Evolutionary conservation across 2,113 vertebrate genomes (phyloP).

Genomic region (Carassius gibelio): DNA sequence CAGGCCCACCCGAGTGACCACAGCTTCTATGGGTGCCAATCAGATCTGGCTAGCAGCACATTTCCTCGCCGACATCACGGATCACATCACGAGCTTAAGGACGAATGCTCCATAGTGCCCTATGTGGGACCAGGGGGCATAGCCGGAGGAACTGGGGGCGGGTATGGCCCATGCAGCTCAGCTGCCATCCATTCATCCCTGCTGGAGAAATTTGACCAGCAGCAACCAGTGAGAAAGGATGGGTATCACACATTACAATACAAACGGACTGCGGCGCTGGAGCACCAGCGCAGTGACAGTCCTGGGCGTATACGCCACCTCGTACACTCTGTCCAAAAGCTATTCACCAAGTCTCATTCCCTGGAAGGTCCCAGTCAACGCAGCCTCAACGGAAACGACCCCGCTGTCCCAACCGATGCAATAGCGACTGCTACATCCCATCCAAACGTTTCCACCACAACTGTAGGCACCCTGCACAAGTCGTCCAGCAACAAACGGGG

Average conservation of each 20-base stretch:
- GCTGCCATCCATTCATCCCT: conserved; percentile 80
- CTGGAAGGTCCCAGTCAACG: conserved; percentile 77
- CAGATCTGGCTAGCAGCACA: conserved; percentile 93
- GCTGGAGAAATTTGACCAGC: conserved; percentile 92
- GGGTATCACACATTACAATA: conserved; percentile 98
- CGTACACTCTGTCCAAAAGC: conserved; percentile 94
- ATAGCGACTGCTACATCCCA: conserved; percentile 28
- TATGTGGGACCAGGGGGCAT: conserved; percentile 70
- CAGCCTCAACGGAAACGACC: conserved; percentile 31
- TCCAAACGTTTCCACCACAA: conserved; percentile 49
- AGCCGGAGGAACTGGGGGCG: conserved; percentile 34
- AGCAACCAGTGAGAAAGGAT: conserved; percentile 86
- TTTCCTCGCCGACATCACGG: conserved; percentile 95
- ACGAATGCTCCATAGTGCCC: conserved; percentile 85
- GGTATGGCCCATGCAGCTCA: conserved; percentile 58
- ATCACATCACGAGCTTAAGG: conserved; percentile 84
- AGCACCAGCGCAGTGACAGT: conserved; percentile 91
- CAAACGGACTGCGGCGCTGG: conserved; percentile 82
- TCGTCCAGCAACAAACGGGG: conserved; percentile 83
- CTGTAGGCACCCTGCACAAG: conserved; percentile 58
- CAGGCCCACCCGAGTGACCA: conserved; percentile 82
- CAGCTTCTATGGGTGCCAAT: conserved; percentile 76
- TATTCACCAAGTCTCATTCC: conserved; percentile 88
- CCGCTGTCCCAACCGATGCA: conserved; percentile 5
- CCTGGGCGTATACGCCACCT: conserved; percentile 94